phyloP scores from a whole-genome alignment of 1,140 invertebrate species.

The Brachionus manjavacas region DNA sequence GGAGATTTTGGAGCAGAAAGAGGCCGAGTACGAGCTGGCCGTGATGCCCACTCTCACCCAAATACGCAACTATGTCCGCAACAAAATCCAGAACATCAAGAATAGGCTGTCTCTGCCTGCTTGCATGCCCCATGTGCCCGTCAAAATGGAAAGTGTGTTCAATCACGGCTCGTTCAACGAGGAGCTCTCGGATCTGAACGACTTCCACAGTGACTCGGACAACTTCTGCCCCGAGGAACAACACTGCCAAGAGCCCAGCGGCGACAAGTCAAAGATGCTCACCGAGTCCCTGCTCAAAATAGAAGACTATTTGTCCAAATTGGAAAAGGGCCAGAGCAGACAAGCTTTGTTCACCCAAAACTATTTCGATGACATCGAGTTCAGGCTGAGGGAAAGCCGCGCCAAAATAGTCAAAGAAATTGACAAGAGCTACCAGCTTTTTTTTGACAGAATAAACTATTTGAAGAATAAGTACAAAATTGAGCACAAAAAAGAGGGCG shows the following conservation, averaged over 20 bases:
- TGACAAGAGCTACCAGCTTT: background rate
- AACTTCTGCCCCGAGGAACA: background rate
- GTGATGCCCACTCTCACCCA: background rate
- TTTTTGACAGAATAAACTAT: background rate
- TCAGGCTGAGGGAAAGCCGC: background rate
- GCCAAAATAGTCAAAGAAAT: background rate
- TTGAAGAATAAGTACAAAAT: conserved; percentile 15
- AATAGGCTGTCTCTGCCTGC: background rate
- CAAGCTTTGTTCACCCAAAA: background rate
- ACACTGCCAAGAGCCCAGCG: background rate
- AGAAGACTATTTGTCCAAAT: background rate
- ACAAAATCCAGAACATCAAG: conserved; percentile 1
- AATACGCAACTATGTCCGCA: background rate
- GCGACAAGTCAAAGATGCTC: background rate
- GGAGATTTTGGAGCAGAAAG: background rate
- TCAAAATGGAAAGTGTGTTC: background rate
- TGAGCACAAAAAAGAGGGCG: background rate
- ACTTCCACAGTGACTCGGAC: background rate
- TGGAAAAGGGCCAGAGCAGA: background rate
- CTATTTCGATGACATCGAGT: conserved; percentile 8
- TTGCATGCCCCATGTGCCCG: background rate
- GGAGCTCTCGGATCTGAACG: background rate
- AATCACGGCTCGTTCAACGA: too few relatives aligned
- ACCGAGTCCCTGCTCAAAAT: background rate
- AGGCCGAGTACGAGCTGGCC: background rate